A percentile compares a stretch with the other conserved stretches of the same genome.
Conservation (phyloP, 2,797 vertebrate species). For the Cryptoprocta ferox region DNA sequence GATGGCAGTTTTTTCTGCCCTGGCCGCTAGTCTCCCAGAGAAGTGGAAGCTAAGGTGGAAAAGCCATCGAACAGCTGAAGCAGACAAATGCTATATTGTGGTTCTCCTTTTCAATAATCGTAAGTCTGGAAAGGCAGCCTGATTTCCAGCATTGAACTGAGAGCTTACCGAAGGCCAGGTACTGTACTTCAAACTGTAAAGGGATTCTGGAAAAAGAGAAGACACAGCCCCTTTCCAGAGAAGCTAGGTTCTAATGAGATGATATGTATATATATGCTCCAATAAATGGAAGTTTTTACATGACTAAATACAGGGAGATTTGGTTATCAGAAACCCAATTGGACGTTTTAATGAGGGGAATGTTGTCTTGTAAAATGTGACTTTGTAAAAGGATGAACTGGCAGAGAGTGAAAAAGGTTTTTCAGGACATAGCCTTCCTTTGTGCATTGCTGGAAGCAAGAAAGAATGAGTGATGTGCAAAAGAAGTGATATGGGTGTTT, state of each 20-base stretch:
- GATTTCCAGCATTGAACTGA: background rate
- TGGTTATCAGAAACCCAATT: background rate
- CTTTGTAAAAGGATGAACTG: background rate
- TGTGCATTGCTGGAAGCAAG: background rate
- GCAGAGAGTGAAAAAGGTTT: background rate
- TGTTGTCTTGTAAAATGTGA: background rate
- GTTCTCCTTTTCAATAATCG: background rate
- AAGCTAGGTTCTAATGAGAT: background rate
- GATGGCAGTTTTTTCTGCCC: background rate
- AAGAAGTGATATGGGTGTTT: background rate
- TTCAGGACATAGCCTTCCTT: background rate
- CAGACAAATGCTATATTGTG: background rate
- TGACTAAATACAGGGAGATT: background rate
- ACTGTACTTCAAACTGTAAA: background rate
- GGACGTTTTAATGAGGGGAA: background rate
- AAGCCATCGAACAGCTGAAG: background rate
- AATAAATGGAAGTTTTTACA: conserved; percentile 14
- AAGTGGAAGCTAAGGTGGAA: background rate
- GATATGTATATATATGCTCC: background rate
- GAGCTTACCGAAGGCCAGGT: background rate
- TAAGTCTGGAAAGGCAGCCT: background rate
- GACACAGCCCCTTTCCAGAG: background rate
- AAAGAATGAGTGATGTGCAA: conserved; percentile 6
- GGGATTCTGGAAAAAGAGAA: background rate
- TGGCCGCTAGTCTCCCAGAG: background rate